Evolutionary conservation across 1,140 invertebrate genomes (phyloP).

Genomic region (Ruditapes philippinarum): DNA sequence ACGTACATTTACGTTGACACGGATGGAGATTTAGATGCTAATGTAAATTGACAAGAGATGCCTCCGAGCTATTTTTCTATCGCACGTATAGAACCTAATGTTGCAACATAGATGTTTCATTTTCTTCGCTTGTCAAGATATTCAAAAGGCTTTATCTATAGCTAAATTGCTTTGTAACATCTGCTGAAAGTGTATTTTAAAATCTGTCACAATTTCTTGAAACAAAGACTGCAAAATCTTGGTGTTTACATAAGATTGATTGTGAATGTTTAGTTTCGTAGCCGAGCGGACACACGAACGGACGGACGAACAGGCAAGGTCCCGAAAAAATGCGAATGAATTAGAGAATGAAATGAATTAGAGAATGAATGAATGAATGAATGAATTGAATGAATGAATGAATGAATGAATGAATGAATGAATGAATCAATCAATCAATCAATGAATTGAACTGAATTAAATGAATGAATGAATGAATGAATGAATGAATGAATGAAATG

Average conservation of each 20-base stretch:
- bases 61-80: neutral
- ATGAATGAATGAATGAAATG: neutral
- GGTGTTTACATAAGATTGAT: too few relatives aligned
- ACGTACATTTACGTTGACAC: neutral
- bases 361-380: neutral
- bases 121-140: neutral
- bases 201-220: too few relatives aligned
- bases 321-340: too few relatives aligned
- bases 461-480: neutral
- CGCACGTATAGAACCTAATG: neutral
- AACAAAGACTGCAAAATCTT: too few relatives aligned
- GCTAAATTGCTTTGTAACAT: neutral
- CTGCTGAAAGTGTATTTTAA: too few relatives aligned
- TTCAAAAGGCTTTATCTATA: too few relatives aligned
- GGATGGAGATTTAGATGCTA: neutral
- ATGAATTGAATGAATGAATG: neutral
- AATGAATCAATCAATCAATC: too few relatives aligned
- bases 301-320: too few relatives aligned
- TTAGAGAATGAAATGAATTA: neutral
- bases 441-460: too few relatives aligned
- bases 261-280: too few relatives aligned
- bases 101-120: conserved; percentile 1
- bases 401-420: neutral
- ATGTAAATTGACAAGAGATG: conserved; percentile 2
- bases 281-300: too few relatives aligned